Percentiles rank a stretch among this genome's conserved stretches.
These are phyloP conservation scores for Drepana falcataria DNA, from an alignment of 2,888 invertebrate species.

Conservation along the genomic window DNA sequence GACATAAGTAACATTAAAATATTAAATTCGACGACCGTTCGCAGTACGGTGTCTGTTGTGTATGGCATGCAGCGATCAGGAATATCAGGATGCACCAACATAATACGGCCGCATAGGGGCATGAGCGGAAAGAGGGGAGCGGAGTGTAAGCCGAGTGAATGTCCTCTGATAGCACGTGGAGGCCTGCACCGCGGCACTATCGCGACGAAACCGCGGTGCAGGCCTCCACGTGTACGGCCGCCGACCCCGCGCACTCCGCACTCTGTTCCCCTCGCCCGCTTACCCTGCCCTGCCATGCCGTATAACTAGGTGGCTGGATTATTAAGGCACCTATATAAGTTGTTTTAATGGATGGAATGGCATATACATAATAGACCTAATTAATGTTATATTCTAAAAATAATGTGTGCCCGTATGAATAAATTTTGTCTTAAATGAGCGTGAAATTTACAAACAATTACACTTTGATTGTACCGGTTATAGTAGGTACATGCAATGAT, in stretches of 20 bases:
- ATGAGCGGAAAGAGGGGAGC: conserved; percentile 32
- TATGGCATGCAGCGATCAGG: conserved; percentile 67
- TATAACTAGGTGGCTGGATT: not conserved
- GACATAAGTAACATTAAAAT: conserved; percentile 9
- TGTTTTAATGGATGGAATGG: not conserved
- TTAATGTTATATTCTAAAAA: too few species aligned
- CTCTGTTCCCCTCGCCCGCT: conserved; percentile 34
- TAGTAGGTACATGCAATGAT: too few species aligned
- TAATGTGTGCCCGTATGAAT: too few species aligned
- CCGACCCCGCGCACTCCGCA: conserved; percentile 34
- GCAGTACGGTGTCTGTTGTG: conserved; percentile 66
- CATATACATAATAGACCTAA: not conserved
- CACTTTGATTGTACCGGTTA: too few species aligned
- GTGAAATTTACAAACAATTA: too few species aligned
- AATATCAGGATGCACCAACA: conserved; percentile 68
- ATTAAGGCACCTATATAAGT: not conserved
- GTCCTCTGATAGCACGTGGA: conserved; percentile 59
- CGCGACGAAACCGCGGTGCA: conserved; percentile 60
- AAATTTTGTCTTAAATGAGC: too few species aligned
- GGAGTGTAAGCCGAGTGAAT: conserved; percentile 22
- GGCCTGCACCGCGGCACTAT: conserved; percentile 68
- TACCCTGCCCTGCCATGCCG: conserved; percentile 18
- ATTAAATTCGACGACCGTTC: conserved; percentile 51
- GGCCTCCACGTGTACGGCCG: conserved; percentile 71
- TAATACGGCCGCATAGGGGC: conserved; percentile 30